phyloP scores from a whole-genome alignment of 2,113 vertebrate genomes.

The Chaenocephalus aceratus region DNA sequence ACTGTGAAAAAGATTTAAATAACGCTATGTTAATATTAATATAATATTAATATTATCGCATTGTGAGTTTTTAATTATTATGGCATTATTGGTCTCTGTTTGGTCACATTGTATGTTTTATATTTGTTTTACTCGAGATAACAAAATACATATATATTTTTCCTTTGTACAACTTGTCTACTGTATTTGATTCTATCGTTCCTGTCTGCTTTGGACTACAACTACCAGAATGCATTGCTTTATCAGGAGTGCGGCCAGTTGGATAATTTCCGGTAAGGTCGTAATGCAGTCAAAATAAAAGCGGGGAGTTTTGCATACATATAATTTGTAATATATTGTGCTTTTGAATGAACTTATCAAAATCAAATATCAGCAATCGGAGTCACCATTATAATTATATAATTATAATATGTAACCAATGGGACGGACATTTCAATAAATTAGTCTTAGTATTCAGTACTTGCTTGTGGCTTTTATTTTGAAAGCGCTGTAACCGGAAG shows the following conservation, averaged over 20 bases:
- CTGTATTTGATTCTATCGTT: not conserved
- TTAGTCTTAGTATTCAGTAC: not conserved
- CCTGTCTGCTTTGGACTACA: constrained; percentile 11
- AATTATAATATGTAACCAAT: no score
- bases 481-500: constrained; percentile 38
- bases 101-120: not conserved
- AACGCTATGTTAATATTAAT: no score
- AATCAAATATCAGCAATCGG: not conserved
- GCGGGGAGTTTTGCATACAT: not conserved
- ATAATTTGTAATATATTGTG: not conserved
- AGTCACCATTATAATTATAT: no score
- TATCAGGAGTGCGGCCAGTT: not conserved
- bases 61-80: not conserved
- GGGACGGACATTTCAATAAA: no score
- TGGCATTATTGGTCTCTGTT: not conserved
- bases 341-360: not conserved
- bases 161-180: not conserved
- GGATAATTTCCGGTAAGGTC: not conserved
- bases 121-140: not conserved
- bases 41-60: not conserved
- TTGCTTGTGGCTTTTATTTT: constrained; percentile 39
- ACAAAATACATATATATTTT: constrained; percentile 10
- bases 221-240: constrained; percentile 28
- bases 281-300: constrained; percentile 31
- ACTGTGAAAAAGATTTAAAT: no score